Evolutionary conservation across 1,140 invertebrate genomes (phyloP).

Genomic region (Himalopsyche phryganea): DNA sequence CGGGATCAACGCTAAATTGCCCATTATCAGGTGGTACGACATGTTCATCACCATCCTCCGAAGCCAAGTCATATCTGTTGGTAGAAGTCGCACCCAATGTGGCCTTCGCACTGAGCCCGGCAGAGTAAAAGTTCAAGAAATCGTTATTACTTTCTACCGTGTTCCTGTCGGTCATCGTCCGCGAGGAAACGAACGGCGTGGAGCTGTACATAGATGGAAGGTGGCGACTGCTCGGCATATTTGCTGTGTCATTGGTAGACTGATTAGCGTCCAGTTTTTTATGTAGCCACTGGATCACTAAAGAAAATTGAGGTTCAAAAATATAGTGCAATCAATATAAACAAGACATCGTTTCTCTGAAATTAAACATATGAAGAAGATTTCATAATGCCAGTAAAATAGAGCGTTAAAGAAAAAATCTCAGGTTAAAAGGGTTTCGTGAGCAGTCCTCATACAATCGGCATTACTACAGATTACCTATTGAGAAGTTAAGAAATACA

Average conservation of each 20-base stretch:
- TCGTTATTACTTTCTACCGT: conserved; percentile 40
- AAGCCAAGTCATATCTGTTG: not conserved
- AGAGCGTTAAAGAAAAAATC: no score
- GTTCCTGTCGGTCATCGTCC: conserved; percentile 35
- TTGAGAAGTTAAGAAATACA: not conserved
- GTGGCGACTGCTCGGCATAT: conserved; percentile 25
- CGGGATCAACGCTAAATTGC: conserved; percentile 40
- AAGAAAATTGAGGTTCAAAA: conserved; percentile 19
- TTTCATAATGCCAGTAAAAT: no score
- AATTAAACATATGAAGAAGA: no score
- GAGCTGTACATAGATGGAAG: conserved; percentile 36
- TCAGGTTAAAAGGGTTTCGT: no score
- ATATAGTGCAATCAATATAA: not conserved
- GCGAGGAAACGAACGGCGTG: conserved; percentile 41
- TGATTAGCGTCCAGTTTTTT: conserved; percentile 45
- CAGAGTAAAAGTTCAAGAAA: conserved; percentile 46
- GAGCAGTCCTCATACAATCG: no score
- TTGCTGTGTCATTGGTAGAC: conserved; percentile 34
- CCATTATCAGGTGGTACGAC: not conserved
- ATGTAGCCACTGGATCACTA: conserved; percentile 52
- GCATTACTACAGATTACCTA: not conserved
- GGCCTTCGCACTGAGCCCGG: conserved; percentile 17
- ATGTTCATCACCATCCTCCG: not conserved
- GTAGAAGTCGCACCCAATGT: not conserved
- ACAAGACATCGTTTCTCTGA: not conserved